A percentile compares a stretch with the other conserved stretches of the same genome.
Evolutionary conservation across 2,888 invertebrate species (phyloP).

Genomic region (Megastigmus dorsalis): DNA sequence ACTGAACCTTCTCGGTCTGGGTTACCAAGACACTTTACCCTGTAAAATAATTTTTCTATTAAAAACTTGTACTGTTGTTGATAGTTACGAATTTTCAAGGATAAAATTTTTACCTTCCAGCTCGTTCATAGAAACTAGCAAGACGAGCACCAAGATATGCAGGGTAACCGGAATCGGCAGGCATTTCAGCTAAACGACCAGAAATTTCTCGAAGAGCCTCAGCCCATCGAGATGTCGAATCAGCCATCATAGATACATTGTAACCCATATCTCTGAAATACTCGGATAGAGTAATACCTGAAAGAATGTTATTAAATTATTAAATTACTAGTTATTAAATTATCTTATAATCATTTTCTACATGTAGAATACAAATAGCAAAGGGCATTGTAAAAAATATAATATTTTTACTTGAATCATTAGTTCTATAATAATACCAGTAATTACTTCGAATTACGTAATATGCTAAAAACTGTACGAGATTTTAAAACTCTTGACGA

Average conservation of each 20-base stretch:
- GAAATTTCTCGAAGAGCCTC: conserved; percentile 99
- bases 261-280: conserved; percentile 99
- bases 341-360: too few relatives aligned
- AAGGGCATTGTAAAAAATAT: too few relatives aligned
- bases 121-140: conserved; percentile 99
- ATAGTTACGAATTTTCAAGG: too few relatives aligned
- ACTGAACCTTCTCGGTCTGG: conserved; percentile 99
- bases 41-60: conserved; percentile 53
- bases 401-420: too few relatives aligned
- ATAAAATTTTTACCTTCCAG: conserved; percentile 81
- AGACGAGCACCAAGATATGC: conserved; percentile 98
- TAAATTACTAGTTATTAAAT: too few relatives aligned
- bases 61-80: background rate
- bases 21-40: conserved; percentile 97
- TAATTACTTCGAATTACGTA: too few relatives aligned
- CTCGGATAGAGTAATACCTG: conserved; percentile 98
- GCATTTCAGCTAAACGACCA: conserved; percentile 99
- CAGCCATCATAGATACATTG: conserved; percentile 99
- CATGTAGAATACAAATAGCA: too few relatives aligned
- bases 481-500: too few relatives aligned
- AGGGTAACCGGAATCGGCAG: conserved; percentile 98
- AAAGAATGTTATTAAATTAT: conserved; percentile 29
- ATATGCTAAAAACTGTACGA: too few relatives aligned
- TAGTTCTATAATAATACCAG: too few relatives aligned
- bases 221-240: conserved; percentile 99